Evolutionary conservation across 1,140 invertebrate species (phyloP).

Genomic region (Drosophila micromelanica): DNA sequence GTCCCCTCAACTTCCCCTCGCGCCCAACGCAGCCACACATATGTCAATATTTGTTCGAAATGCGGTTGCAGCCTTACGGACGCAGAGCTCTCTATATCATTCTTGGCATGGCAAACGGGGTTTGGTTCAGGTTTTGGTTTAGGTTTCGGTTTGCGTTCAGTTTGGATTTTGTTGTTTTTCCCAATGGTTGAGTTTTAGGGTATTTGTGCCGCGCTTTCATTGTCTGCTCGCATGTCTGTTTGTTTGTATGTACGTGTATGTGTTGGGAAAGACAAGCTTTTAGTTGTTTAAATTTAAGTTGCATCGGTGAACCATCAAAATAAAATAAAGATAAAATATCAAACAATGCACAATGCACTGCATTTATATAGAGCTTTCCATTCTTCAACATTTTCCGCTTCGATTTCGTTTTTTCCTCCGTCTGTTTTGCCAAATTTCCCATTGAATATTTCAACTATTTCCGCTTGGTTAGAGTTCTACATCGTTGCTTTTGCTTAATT

Average conservation of each 20-base stretch:
- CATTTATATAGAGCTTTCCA: slow-evolving; percentile 5
- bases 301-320: slow-evolving; percentile 21
- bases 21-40: slow-evolving; percentile 45
- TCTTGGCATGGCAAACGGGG: slow-evolving; percentile 38
- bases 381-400: slow-evolving; percentile 12
- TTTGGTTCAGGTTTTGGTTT: slow-evolving; percentile 53
- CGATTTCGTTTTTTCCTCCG: slow-evolving; percentile 9
- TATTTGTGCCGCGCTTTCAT: slow-evolving; percentile 40
- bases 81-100: slow-evolving; percentile 76
- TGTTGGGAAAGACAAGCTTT: slow-evolving; percentile 42
- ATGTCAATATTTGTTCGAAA: slow-evolving; percentile 81
- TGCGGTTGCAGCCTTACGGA: slow-evolving; percentile 73
- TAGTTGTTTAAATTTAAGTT: slow-evolving; percentile 80
- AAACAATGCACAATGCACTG: slow-evolving; percentile 3
- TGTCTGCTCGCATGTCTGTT: slow-evolving; percentile 15
- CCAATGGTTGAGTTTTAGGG: slow-evolving; percentile 21
- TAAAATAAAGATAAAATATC: slow-evolving; percentile 7
- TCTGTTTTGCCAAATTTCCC: slow-evolving; percentile 41
- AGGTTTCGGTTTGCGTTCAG: slow-evolving; percentile 40
- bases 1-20: not conserved
- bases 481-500: slow-evolving; percentile 63
- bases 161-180: slow-evolving; percentile 38
- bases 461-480: slow-evolving; percentile 42
- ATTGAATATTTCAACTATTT: slow-evolving; percentile 64
- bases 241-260: not conserved